Conservation (phyloP, 2,888 invertebrate species). For the Patella caerulea region DNA sequence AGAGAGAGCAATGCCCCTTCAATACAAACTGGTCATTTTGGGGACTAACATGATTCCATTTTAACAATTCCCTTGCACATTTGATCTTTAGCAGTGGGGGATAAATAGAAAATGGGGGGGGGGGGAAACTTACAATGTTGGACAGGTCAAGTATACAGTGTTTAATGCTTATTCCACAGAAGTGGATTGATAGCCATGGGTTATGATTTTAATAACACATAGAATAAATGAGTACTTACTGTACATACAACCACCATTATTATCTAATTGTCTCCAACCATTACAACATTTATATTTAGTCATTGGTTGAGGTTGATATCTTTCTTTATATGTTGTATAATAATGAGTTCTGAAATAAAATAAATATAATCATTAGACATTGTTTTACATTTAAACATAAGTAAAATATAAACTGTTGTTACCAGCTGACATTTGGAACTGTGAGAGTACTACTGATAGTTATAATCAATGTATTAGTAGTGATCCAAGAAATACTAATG, state of each 20-base stretch:
- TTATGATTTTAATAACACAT: background rate
- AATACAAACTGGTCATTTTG: too few relatives aligned
- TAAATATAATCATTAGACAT: background rate
- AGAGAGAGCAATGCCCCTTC: too few relatives aligned
- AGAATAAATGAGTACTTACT: constrained; percentile 66
- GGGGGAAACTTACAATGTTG: too few relatives aligned
- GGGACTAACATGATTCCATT: too few relatives aligned
- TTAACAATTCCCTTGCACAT: too few relatives aligned
- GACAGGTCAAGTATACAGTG: too few relatives aligned
- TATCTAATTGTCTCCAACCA: constrained; percentile 72
- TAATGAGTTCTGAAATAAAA: constrained; percentile 72
- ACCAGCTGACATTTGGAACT: background rate
- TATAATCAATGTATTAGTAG: too few relatives aligned
- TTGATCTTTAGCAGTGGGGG: too few relatives aligned
- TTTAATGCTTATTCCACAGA: too few relatives aligned
- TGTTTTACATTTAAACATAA: background rate
- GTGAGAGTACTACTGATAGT: background rate
- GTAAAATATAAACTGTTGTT: background rate
- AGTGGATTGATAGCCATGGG: too few relatives aligned
- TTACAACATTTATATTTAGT: constrained; percentile 73
- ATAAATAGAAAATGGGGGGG: too few relatives aligned
- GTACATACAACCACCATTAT: constrained; percentile 70
- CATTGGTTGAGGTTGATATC: constrained; percentile 70
- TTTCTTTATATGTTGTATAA: constrained; percentile 72
- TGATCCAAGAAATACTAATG: too few relatives aligned